Percentiles rank a stretch among this genome's conserved stretches.
phyloP scores from a whole-genome alignment of 2,888 invertebrate genomes.

The Halictus quadricinctus region DNA sequence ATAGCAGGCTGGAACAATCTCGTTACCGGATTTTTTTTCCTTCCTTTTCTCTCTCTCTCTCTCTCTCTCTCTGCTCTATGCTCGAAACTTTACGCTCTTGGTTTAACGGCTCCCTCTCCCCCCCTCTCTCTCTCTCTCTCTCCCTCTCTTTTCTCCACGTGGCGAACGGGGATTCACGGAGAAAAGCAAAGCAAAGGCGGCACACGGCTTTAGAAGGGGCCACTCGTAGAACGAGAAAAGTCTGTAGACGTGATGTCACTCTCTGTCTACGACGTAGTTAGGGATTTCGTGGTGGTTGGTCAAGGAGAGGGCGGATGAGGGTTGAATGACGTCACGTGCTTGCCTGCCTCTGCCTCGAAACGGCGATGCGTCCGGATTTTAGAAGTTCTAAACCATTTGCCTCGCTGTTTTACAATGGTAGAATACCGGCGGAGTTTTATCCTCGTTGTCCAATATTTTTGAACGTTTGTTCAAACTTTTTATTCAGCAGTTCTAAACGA shows the following conservation, averaged over 20 bases:
- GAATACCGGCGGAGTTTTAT: neutral
- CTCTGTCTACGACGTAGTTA: conserved; percentile 19
- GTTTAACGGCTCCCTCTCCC: neutral
- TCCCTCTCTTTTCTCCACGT: neutral
- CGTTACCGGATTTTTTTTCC: neutral
- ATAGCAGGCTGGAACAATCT: conserved; percentile 21
- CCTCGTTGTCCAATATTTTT: neutral
- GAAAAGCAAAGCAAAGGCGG: conserved; percentile 7
- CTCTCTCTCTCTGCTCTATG: neutral
- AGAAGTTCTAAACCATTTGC: neutral
- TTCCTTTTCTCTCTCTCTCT: neutral
- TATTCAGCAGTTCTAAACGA: too few relatives aligned
- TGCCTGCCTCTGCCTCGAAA: neutral
- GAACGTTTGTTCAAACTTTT: neutral
- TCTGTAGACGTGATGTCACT: conserved; percentile 40
- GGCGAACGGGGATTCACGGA: conserved; percentile 20
- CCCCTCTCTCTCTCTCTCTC: neutral
- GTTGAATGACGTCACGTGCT: conserved; percentile 28
- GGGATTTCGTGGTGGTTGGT: conserved; percentile 35
- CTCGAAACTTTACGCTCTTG: conserved; percentile 10
- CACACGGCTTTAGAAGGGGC: conserved; percentile 15
- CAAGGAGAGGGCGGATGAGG: conserved; percentile 31
- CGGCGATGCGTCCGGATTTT: neutral
- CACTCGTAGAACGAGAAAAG: conserved; percentile 36
- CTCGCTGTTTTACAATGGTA: neutral